Percentiles rank a stretch among this genome's conserved stretches.
phyloP scores from a whole-genome alignment of 1,140 invertebrate species.

The Aphelinus atriplicis region DNA sequence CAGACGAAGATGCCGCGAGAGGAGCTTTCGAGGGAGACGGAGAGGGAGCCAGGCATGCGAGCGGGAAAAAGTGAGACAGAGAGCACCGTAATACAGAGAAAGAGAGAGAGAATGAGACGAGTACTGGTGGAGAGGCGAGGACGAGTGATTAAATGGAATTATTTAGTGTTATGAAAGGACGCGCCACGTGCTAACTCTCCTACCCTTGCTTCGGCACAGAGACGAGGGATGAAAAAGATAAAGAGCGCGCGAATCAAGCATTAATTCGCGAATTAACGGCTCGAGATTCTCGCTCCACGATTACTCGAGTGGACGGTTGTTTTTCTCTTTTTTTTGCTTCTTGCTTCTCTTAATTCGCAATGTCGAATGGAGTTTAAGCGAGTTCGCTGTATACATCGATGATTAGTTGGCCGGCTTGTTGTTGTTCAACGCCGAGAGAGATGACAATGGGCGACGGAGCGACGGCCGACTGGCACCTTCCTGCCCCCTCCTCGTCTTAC shows the following conservation, averaged over 20 bases:
- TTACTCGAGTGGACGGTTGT: too few species aligned
- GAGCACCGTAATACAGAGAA: not conserved
- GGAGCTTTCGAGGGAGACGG: not conserved
- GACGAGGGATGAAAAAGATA: conserved; percentile 5
- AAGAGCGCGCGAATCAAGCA: conserved; percentile 20
- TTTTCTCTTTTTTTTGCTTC: too few species aligned
- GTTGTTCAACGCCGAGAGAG: not conserved
- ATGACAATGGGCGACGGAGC: too few species aligned
- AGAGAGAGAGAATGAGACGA: not conserved
- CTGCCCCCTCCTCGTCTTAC: too few species aligned
- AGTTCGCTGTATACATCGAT: not conserved
- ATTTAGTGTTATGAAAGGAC: conserved; percentile 38
- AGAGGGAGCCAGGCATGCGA: not conserved
- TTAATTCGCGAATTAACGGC: conserved; percentile 25
- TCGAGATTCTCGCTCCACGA: not conserved
- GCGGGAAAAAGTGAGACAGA: too few species aligned
- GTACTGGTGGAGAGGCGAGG: conserved; percentile 6
- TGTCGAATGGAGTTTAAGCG: conserved; percentile 7
- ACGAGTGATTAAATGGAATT: conserved; percentile 37
- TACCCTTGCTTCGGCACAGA: not conserved
- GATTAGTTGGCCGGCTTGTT: not conserved
- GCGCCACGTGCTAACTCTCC: not conserved
- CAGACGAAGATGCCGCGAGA: too few species aligned
- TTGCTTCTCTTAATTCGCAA: conserved; percentile 18
- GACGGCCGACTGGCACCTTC: too few species aligned